Conservation (phyloP, 92 coral and sea anemone genomes). For the Actinernus sp. region DNA sequence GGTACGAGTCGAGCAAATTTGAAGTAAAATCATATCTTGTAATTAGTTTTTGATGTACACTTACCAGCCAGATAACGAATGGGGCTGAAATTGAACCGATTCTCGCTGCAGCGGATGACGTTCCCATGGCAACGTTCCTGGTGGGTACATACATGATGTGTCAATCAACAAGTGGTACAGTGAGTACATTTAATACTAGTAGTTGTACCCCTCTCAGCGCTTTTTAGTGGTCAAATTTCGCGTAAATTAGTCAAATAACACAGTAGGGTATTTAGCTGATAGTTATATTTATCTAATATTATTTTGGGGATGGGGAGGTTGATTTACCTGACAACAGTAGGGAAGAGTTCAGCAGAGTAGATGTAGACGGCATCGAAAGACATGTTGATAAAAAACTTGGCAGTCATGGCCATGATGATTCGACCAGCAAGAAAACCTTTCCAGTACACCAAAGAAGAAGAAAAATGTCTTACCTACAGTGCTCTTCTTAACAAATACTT, state of each 20-base stretch:
- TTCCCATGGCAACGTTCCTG: constrained; percentile 54
- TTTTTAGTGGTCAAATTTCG: no score
- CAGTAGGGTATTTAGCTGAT: no score
- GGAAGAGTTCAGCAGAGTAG: constrained; percentile 71
- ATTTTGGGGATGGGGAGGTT: no score
- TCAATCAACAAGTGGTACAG: no score
- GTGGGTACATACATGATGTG: not conserved
- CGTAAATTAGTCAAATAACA: no score
- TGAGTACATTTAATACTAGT: no score
- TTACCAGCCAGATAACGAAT: constrained; percentile 12
- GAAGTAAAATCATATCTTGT: not conserved
- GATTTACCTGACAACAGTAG: constrained; percentile 67
- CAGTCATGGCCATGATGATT: constrained; percentile 63
- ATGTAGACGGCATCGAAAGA: constrained; percentile 53
- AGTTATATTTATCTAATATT: no score
- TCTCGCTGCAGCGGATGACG: constrained; percentile 47
- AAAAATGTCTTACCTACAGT: not conserved
- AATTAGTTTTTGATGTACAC: no score
- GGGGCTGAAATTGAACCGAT: constrained; percentile 25
- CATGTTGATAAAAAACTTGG: constrained; percentile 75
- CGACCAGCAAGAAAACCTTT: constrained; percentile 68
- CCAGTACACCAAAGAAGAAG: not conserved
- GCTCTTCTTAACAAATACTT: no score
- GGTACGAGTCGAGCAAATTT: not conserved
- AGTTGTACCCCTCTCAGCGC: no score